Evolutionary conservation across 2,797 vertebrate species (phyloP).

Genomic region (Monodelphis domestica): DNA sequence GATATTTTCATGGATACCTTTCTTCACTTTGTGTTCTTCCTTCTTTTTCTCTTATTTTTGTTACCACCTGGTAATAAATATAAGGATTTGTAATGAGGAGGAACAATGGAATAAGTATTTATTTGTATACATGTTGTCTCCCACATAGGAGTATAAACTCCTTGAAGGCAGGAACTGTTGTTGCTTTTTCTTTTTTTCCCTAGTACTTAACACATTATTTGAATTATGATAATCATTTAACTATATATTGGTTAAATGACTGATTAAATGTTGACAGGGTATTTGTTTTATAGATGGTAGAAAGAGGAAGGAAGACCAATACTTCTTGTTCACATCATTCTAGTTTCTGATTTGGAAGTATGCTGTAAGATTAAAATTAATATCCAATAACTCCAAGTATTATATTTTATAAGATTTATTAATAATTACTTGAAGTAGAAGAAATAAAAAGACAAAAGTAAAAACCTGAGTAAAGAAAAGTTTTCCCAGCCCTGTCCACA

Average conservation of each 20-base stretch:
- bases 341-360: not conserved
- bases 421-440: too few species aligned
- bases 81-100: too few species aligned
- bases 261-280: not conserved
- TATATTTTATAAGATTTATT: too few species aligned
- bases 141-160: not conserved
- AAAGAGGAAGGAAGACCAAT: too few species aligned
- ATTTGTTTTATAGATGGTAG: not conserved
- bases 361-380: too few species aligned
- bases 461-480: too few species aligned
- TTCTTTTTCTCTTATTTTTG: not conserved
- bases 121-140: not conserved
- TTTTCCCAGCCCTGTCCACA: too few species aligned
- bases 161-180: not conserved
- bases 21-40: not conserved
- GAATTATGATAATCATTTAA: not conserved
- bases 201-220: not conserved
- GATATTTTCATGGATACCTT: not conserved
- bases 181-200: not conserved
- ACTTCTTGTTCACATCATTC: rapidly evolving
- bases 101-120: too few species aligned
- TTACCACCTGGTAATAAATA: not conserved
- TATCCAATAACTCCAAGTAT: too few species aligned
- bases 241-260: not conserved
- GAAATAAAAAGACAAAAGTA: too few species aligned